phyloP scores from a whole-genome alignment of 2,113 vertebrate genomes.

The Paraplagusia blochii region DNA sequence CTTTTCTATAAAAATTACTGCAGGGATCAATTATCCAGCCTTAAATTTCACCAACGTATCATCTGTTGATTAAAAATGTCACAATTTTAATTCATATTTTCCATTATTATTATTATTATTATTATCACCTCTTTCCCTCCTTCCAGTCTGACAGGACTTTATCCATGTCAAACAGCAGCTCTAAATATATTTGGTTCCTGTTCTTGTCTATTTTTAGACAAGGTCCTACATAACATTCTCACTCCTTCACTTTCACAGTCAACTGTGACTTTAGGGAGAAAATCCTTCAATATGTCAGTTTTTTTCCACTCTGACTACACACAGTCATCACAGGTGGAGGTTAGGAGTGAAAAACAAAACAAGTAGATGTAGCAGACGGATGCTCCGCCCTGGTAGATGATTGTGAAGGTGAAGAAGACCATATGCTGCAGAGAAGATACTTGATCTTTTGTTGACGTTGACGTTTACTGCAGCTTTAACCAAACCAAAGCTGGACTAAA shows the following conservation, averaged over 20 bases:
- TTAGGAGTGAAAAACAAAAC: not conserved
- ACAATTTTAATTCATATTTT: too few relatives aligned
- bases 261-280: slow-evolving; percentile 29
- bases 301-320: slow-evolving; percentile 4
- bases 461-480: too few relatives aligned
- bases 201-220: slow-evolving; percentile 39
- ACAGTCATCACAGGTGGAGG: slow-evolving; percentile 2
- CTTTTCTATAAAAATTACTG: too few relatives aligned
- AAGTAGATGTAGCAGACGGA: not conserved
- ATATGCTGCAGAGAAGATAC: too few relatives aligned
- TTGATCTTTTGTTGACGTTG: too few relatives aligned
- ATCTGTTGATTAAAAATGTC: too few relatives aligned
- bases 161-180: slow-evolving; percentile 18
- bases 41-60: too few relatives aligned
- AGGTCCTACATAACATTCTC: slow-evolving; percentile 16
- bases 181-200: slow-evolving; percentile 16
- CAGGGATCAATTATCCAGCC: too few relatives aligned
- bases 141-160: not conserved
- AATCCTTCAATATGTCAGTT: slow-evolving; percentile 5
- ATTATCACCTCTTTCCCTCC: too few relatives aligned
- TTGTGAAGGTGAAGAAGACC: not conserved
- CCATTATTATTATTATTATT: too few relatives aligned
- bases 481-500: too few relatives aligned
- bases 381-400: not conserved
- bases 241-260: slow-evolving; percentile 41